A percentile compares a stretch with the other conserved stretches of the same genome.
phyloP scores from a whole-genome alignment of 2,113 vertebrate species.

The Aptenodytes patagonicus region DNA sequence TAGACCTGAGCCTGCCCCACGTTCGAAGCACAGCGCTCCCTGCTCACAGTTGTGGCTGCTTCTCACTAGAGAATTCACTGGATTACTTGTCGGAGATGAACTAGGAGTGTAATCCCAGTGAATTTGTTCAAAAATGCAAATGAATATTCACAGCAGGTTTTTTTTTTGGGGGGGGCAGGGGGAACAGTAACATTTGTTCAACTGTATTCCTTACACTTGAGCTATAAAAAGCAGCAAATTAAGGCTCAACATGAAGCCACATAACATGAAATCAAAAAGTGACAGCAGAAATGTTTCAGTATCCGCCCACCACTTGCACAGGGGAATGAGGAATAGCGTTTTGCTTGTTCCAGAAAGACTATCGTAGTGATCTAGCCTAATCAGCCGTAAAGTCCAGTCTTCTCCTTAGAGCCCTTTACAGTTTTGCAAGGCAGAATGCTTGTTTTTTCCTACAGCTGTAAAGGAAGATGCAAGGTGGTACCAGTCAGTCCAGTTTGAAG shows the following conservation, averaged over 20 bases:
- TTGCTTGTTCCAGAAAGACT: background rate
- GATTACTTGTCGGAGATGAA: background rate
- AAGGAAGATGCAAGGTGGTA: background rate
- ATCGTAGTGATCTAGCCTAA: background rate
- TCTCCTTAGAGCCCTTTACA: background rate
- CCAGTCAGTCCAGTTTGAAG: background rate
- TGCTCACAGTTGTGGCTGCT: background rate
- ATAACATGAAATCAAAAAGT: conserved; percentile 9
- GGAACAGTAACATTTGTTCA: background rate
- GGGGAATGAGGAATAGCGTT: background rate
- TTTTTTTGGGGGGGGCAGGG: background rate
- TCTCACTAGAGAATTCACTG: background rate
- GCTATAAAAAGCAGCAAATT: conserved; percentile 33
- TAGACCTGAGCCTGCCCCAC: background rate
- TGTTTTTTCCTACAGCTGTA: background rate
- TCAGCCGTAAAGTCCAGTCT: background rate
- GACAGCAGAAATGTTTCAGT: conserved; percentile 14
- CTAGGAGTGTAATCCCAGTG: background rate
- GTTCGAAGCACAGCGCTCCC: accelerated
- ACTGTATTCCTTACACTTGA: conserved; percentile 15
- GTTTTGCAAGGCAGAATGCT: background rate
- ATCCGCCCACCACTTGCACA: background rate
- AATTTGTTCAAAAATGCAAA: conserved; percentile 22
- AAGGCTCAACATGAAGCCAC: background rate
- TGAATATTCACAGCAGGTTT: background rate